A percentile compares a stretch with the other conserved stretches of the same genome.
phyloP scores from a whole-genome alignment of 2,797 vertebrate genomes.

The Apogon hyalosoma region DNA sequence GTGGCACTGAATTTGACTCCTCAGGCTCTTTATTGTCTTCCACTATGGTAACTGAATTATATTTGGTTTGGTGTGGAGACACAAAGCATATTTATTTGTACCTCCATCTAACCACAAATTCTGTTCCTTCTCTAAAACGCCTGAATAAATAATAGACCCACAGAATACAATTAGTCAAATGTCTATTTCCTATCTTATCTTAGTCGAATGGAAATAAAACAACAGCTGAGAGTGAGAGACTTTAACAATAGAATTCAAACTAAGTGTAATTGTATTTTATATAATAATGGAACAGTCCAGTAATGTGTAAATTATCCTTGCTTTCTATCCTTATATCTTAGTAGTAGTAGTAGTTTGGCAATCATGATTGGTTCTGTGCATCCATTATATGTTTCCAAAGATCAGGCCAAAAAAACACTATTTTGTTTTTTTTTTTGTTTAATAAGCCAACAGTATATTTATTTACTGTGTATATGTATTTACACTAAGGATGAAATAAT shows the following conservation, averaged over 20 bases:
- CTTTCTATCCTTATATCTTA: too few species aligned
- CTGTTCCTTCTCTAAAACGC: neutral
- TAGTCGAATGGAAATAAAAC: too few species aligned
- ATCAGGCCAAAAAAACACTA: neutral
- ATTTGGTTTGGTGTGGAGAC: neutral
- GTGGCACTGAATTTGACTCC: too few species aligned
- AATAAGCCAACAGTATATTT: too few species aligned
- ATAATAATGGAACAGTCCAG: neutral
- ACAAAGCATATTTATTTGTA: neutral
- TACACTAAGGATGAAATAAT: too few species aligned
- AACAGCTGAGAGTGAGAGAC: too few species aligned
- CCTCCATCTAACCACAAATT: neutral
- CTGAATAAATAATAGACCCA: neutral
- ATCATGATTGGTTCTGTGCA: neutral
- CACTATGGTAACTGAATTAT: neutral
- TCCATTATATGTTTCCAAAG: neutral
- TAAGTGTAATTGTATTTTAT: too few species aligned
- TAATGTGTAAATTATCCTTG: neutral
- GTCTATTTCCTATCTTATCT: too few species aligned
- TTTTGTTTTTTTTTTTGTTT: too few species aligned
- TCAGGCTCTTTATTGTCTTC: neutral
- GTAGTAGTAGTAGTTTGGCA: too few species aligned
- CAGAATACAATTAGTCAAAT: neutral
- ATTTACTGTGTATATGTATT: too few species aligned
- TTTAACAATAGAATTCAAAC: too few species aligned